These are phyloP conservation scores for Eufriesea mexicana DNA, from an alignment of 1,140 invertebrate species.

Conservation along the genomic window DNA sequence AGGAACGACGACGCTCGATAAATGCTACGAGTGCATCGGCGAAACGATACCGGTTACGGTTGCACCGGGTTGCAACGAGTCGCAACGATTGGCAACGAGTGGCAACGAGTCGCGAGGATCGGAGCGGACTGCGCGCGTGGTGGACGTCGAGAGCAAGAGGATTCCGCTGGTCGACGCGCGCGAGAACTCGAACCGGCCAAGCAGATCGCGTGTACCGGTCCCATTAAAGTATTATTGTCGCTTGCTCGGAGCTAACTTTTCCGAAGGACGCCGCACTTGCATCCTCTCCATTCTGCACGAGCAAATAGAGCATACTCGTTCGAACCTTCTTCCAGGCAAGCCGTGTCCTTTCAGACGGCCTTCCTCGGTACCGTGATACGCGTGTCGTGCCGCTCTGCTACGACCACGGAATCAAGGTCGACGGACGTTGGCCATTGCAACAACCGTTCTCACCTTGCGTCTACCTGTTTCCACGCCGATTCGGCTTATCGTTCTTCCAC, in stretches of 20 bases:
- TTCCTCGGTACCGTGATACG: neutral
- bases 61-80: too few species aligned
- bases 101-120: too few species aligned
- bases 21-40: neutral
- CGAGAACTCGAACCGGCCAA: slow-evolving; percentile 5
- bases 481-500: neutral
- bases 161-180: neutral
- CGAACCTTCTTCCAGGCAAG: neutral
- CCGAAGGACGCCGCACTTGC: slow-evolving; percentile 40
- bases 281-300: slow-evolving; percentile 45
- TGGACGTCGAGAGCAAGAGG: too few species aligned
- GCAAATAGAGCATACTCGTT: slow-evolving; percentile 38
- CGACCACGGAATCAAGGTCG: slow-evolving; percentile 9
- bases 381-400: neutral
- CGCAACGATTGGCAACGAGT: too few species aligned
- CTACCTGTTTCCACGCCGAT: neutral
- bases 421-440: neutral
- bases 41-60: too few species aligned
- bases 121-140: too few species aligned
- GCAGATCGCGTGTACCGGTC: slow-evolving; percentile 56
- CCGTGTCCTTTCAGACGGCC: slow-evolving; percentile 28
- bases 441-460: too few species aligned
- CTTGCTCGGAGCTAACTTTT: slow-evolving; percentile 49
- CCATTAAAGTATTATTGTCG: slow-evolving; percentile 68
- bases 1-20: neutral